Evolutionary conservation across 2,113 vertebrate species (phyloP).

Genomic region (Zosterops japonicus): DNA sequence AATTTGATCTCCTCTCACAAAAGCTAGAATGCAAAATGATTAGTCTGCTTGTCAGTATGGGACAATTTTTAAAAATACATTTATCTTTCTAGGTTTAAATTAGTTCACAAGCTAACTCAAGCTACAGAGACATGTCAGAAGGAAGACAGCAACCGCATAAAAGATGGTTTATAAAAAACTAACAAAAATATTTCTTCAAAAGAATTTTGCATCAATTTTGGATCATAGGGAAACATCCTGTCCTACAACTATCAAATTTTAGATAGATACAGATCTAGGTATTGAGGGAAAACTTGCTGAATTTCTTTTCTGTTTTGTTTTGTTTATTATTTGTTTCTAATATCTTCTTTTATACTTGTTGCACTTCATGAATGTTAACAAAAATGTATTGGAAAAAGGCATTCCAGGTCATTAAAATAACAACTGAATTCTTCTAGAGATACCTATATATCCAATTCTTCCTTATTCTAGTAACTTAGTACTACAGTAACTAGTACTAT

Average conservation of each 20-base stretch:
- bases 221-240: conserved; percentile 45
- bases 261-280: background rate
- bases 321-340: background rate
- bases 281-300: background rate
- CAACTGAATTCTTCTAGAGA: background rate
- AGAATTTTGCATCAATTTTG: conserved; percentile 48
- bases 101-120: conserved; percentile 39
- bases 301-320: background rate
- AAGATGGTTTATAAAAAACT: background rate
- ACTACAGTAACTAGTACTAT: no score
- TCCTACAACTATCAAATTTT: conserved; percentile 1
- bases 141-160: conserved; percentile 24
- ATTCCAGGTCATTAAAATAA: background rate
- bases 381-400: background rate
- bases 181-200: conserved; percentile 63
- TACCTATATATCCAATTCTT: background rate
- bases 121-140: conserved; percentile 35
- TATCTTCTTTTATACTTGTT: background rate
- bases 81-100: conserved; percentile 53
- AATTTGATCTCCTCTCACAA: conserved; percentile 11
- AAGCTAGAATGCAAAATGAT: conserved; percentile 29
- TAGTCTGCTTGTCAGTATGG: conserved; percentile 27
- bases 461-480: background rate
- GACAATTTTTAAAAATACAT: conserved; percentile 50
- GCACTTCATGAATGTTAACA: background rate